Percentiles rank a stretch among this genome's conserved stretches.
Conservation (phyloP, 2,888 invertebrate genomes). For the Liposcelis brunnea region DNA sequence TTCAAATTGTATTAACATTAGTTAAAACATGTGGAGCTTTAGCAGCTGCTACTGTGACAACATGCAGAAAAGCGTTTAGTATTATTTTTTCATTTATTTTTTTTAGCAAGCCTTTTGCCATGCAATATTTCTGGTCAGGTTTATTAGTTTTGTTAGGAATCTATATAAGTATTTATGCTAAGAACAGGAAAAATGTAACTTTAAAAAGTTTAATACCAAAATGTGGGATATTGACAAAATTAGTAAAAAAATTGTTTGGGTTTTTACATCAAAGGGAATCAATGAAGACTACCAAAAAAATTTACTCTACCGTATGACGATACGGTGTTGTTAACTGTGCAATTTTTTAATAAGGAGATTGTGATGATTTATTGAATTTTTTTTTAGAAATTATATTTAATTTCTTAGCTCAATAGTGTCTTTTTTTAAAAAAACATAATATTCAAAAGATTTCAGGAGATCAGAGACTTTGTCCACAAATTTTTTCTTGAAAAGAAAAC, state of each 20-base stretch:
- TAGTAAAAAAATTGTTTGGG: not conserved
- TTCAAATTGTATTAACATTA: slow-evolving; percentile 80
- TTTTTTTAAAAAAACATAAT: too few species aligned
- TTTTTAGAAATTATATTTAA: too few species aligned
- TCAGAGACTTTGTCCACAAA: too few species aligned
- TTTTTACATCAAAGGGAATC: not conserved
- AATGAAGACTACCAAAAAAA: not conserved
- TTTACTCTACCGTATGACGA: too few species aligned
- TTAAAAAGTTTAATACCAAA: not conserved
- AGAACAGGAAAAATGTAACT: slow-evolving; percentile 27
- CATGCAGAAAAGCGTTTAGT: slow-evolving; percentile 78
- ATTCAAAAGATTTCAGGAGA: too few species aligned
- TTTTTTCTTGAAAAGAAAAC: too few species aligned
- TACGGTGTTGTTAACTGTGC: too few species aligned
- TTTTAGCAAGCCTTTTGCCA: slow-evolving; percentile 84
- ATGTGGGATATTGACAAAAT: not conserved
- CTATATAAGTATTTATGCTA: slow-evolving; percentile 84
- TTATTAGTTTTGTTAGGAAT: slow-evolving; percentile 75
- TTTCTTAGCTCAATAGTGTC: too few species aligned
- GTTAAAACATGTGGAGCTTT: slow-evolving; percentile 83
- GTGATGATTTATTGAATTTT: too few species aligned
- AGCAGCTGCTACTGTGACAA: slow-evolving; percentile 83
- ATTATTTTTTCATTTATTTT: slow-evolving; percentile 83
- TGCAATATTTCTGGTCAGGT: slow-evolving; percentile 87
- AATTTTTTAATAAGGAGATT: too few species aligned